phyloP scores from a whole-genome alignment of 2,888 invertebrate species.

The Eucriotettix oculatus region DNA sequence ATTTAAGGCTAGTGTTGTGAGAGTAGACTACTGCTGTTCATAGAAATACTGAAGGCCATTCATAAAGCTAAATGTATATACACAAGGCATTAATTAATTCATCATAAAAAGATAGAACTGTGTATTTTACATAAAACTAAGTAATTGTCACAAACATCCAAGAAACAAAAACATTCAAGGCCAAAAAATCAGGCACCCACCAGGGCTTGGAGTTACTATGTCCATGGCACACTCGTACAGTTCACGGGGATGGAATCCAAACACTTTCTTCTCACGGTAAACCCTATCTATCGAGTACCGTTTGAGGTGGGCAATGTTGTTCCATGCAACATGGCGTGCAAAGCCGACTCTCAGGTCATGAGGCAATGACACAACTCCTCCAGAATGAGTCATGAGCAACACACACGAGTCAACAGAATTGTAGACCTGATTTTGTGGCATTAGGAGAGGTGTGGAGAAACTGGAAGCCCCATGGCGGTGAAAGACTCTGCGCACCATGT shows the following conservation, averaged over 20 bases:
- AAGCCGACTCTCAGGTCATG: slow-evolving; percentile 69
- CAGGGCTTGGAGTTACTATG: slow-evolving; percentile 61
- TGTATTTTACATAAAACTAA: too few species aligned
- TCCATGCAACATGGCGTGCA: slow-evolving; percentile 67
- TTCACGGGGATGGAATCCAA: slow-evolving; percentile 76
- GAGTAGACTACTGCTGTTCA: too few species aligned
- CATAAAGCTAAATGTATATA: too few species aligned
- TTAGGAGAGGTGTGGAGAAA: slow-evolving; percentile 61
- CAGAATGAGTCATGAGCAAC: slow-evolving; percentile 72
- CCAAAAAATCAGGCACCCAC: slow-evolving; percentile 20
- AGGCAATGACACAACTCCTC: slow-evolving; percentile 69
- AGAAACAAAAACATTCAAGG: too few species aligned
- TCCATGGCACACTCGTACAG: slow-evolving; percentile 86
- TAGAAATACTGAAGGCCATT: too few species aligned
- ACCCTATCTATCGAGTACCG: slow-evolving; percentile 78
- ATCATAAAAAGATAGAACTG: too few species aligned
- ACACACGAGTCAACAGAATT: slow-evolving; percentile 45
- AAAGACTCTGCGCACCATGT: slow-evolving; percentile 36
- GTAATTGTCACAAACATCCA: too few species aligned
- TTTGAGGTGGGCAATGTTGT: slow-evolving; percentile 57
- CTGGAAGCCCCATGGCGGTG: slow-evolving; percentile 64
- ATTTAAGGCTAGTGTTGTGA: too few species aligned
- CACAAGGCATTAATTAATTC: too few species aligned
- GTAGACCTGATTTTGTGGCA: slow-evolving; percentile 48
- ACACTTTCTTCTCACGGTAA: slow-evolving; percentile 56